These are phyloP conservation scores for Crepidodera aurea DNA, from an alignment of 2,888 invertebrate genomes.

Conservation along the genomic window DNA sequence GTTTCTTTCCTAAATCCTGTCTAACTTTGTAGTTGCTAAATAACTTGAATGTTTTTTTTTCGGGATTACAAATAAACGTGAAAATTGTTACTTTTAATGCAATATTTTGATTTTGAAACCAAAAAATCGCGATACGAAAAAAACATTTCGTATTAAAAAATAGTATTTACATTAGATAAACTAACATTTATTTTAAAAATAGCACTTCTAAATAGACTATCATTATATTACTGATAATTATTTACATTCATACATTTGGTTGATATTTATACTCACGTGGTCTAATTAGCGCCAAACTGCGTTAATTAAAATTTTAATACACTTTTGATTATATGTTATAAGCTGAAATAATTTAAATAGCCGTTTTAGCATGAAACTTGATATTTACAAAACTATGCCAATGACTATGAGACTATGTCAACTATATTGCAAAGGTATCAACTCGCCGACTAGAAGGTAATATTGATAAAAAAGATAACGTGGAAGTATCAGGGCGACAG, in stretches of 20 bases:
- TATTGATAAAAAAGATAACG: slow-evolving; percentile 51
- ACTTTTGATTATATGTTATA: not conserved
- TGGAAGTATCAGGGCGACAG: slow-evolving; percentile 17
- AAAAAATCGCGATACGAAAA: too few relatives aligned
- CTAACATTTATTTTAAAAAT: too few relatives aligned
- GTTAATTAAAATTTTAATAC: not conserved
- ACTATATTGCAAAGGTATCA: slow-evolving; percentile 20
- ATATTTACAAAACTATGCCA: slow-evolving; percentile 18
- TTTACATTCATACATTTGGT: not conserved
- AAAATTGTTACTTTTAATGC: too few relatives aligned
- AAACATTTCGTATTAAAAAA: too few relatives aligned
- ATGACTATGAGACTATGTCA: slow-evolving; percentile 6
- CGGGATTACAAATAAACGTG: too few relatives aligned
- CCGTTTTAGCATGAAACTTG: not conserved
- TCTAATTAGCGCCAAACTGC: not conserved
- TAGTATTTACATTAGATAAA: too few relatives aligned
- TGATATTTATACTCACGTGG: not conserved
- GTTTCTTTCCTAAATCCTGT: too few relatives aligned
- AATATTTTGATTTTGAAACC: too few relatives aligned
- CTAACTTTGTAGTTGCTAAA: too few relatives aligned
- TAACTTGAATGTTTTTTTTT: too few relatives aligned
- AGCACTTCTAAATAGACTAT: too few relatives aligned
- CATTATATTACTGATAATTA: too few relatives aligned
- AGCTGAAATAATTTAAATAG: slow-evolving; percentile 1
- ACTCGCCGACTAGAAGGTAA: slow-evolving; percentile 47